Conservation (phyloP, 2,113 vertebrate genomes). For the Oxygymnocypris stewartii region DNA sequence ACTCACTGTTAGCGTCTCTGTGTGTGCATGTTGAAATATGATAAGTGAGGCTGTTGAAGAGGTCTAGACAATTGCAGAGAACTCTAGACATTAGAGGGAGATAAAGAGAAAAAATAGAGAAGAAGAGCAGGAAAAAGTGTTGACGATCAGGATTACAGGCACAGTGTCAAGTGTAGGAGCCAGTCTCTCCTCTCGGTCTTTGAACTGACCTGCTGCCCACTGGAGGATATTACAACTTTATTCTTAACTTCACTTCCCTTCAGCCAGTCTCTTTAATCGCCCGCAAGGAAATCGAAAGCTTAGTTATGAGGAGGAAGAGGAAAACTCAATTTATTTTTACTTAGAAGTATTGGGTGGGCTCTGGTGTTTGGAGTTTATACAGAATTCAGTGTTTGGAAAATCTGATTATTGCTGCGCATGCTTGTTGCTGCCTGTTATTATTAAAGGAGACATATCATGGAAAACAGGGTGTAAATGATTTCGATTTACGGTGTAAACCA, state of each 20-base stretch:
- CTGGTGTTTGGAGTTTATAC: not conserved
- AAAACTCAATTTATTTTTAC: constrained; percentile 3
- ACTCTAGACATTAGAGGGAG: constrained; percentile 36
- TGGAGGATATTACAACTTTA: constrained; percentile 25
- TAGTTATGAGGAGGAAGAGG: constrained; percentile 29
- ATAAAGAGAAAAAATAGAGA: constrained; percentile 19
- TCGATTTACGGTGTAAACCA: not conserved
- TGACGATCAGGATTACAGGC: constrained; percentile 7
- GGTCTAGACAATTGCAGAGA: constrained; percentile 38
- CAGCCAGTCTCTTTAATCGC: constrained; percentile 13
- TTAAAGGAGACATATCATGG: not conserved
- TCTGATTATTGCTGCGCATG: not conserved
- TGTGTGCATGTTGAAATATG: constrained; percentile 38
- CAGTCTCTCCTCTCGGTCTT: constrained; percentile 23
- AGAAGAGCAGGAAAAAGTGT: not conserved
- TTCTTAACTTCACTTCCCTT: constrained; percentile 17
- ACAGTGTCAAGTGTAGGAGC: constrained; percentile 20
- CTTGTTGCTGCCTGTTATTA: constrained; percentile 1
- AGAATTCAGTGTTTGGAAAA: not conserved
- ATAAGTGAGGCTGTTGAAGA: constrained; percentile 44
- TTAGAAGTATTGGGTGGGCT: constrained; percentile 7
- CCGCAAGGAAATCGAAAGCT: constrained; percentile 15
- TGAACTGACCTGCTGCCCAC: constrained; percentile 14
- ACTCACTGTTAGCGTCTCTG: constrained; percentile 29
- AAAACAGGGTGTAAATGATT: not conserved